These are phyloP conservation scores for Brachyhypopomus gauderio DNA, from an alignment of 2,113 vertebrate species.

Conservation along the genomic window DNA sequence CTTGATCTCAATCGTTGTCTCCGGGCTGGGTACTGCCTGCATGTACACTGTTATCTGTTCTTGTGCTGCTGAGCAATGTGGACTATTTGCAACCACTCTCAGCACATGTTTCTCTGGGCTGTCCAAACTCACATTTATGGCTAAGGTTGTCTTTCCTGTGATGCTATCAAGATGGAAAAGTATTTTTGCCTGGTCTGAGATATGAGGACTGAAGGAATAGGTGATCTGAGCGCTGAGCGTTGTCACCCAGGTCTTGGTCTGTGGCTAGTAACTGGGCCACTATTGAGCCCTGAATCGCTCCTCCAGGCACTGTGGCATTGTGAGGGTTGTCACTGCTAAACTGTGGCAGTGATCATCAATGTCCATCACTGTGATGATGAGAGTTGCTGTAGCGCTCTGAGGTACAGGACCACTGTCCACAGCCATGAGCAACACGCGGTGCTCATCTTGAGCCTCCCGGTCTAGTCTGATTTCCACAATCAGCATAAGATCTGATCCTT, in stretches of 20 bases:
- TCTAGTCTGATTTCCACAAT: slow-evolving; percentile 68
- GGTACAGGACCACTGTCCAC: slow-evolving; percentile 63
- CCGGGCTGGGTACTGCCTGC: slow-evolving; percentile 59
- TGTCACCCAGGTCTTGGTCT: slow-evolving; percentile 70
- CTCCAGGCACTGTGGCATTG: slow-evolving; percentile 61
- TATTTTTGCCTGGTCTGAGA: slow-evolving; percentile 65
- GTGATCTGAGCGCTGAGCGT: slow-evolving; percentile 66
- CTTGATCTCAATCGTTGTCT: slow-evolving; percentile 69
- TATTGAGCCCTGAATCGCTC: slow-evolving; percentile 57
- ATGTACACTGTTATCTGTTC: slow-evolving; percentile 70
- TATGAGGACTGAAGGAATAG: slow-evolving; percentile 73
- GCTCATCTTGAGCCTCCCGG: slow-evolving; percentile 66
- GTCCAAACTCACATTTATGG: slow-evolving; percentile 61
- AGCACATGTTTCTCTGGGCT: slow-evolving; percentile 67
- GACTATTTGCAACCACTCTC: slow-evolving; percentile 69
- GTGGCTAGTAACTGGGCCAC: slow-evolving; percentile 68
- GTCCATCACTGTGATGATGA: slow-evolving; percentile 72
- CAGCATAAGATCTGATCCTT: slow-evolving; percentile 54
- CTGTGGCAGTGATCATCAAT: slow-evolving; percentile 76
- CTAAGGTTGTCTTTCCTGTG: slow-evolving; percentile 69
- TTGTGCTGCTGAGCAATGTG: slow-evolving; percentile 67
- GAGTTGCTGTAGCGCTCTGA: slow-evolving; percentile 63
- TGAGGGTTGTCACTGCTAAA: slow-evolving; percentile 63
- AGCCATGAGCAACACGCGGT: slow-evolving; percentile 67
- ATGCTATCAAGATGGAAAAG: slow-evolving; percentile 69